A percentile compares a stretch with the other conserved stretches of the same genome.
phyloP scores from a whole-genome alignment of 1,140 invertebrate genomes.

The Papilio glaucus region DNA sequence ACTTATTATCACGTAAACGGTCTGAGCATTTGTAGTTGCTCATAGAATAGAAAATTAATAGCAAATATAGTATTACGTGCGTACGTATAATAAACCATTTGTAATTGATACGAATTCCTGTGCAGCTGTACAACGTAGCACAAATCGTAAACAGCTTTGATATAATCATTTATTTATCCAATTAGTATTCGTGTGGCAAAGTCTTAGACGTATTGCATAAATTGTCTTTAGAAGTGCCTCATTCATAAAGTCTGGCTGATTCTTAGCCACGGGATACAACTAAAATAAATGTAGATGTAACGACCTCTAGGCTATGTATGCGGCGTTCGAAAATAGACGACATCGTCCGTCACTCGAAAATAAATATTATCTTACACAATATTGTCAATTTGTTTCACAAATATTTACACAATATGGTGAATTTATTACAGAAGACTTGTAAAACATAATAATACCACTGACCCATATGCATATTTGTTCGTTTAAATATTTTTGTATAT shows the following conservation, averaged over 20 bases:
- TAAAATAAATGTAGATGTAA: conserved; percentile 5
- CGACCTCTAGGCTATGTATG: conserved; percentile 7
- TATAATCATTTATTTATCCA: conserved; percentile 19
- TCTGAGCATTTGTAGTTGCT: too few species aligned
- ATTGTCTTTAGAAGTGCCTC: conserved; percentile 25
- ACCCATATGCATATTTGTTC: background rate
- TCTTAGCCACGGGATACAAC: background rate
- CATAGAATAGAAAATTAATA: background rate
- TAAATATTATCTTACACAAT: background rate
- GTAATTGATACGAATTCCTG: background rate
- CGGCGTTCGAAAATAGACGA: conserved; percentile 9
- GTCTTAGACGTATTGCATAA: conserved; percentile 9
- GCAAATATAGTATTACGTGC: background rate
- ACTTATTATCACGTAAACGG: too few species aligned
- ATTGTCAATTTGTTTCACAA: background rate
- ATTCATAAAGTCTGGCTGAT: conserved; percentile 12
- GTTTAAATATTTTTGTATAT: background rate
- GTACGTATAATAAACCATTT: conserved; percentile 3
- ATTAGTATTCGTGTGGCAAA: conserved; percentile 16
- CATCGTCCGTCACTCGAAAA: background rate
- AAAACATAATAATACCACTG: background rate
- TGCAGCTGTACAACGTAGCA: background rate
- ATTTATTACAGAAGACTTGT: background rate
- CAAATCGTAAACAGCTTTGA: background rate
- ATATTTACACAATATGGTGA: background rate